Base-by-base conservation (phyloP, 2,113 vertebrate genomes). In the Rhinichthys klamathensis region DNA sequence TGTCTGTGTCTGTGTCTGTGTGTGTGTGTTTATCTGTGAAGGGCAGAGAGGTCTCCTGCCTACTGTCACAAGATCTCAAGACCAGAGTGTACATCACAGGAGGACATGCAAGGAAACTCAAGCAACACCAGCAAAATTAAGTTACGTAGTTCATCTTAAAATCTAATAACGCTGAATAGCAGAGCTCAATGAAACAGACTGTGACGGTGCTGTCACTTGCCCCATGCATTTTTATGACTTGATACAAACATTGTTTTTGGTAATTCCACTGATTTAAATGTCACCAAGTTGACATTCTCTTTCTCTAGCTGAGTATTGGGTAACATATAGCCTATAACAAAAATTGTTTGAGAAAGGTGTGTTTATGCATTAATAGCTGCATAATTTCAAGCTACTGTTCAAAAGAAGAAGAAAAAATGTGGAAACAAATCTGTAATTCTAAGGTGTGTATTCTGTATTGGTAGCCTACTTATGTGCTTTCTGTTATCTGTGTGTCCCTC, bases 31-130 rank as follows among this genome's bases (percentile, higher is more conserved):
- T 58, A 74, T 75, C 82, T 80, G 86, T 84, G 85, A 86, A 87
- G 85, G 82, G 76, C 88, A 89, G 84, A 77, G 63, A 79, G 78
- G 72, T 84, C 81, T 35, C 80, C 80, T 41, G 49, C 4, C 63
- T 75, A 78, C 85, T 84, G 30, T 80, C 82, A 65, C 77, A 70
- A 65, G 73, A 83, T 70, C 54, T 61, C 76, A 73, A 54, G n/a
- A 38, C 72, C 54, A 74, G 27, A 67, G 49, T 30, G 16, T 78
- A 60, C 21, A 61, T 74, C 38, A 82, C 38, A n/a, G 51, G 6
- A 35, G 56, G 65, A 84, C 61, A 86, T 21, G 0, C 49, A 41
- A 35, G 4, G 41, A 84, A 70, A 16, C 58, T 30, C 41, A 84
- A 41, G 23, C 70, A 74, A 44, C 21, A 56, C 21, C 46, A 72